Conservation (phyloP, 1,140 invertebrate genomes). For the Mamestra configurata region DNA sequence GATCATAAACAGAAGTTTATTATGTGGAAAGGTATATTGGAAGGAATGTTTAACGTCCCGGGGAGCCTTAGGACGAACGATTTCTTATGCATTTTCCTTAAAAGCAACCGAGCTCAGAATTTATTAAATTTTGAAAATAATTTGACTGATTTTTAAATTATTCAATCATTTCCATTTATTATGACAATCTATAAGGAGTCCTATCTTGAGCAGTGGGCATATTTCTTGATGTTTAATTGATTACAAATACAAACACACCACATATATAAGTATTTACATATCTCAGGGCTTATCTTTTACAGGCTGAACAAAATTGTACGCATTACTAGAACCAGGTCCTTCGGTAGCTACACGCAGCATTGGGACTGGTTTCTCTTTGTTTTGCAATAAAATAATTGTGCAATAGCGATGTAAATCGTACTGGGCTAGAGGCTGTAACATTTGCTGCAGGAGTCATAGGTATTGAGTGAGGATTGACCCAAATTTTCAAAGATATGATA, state of each 20-base stretch:
- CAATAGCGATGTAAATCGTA: slow-evolving; percentile 22
- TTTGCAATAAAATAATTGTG: slow-evolving; percentile 28
- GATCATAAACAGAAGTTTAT: slow-evolving; percentile 11
- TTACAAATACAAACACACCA: not conserved
- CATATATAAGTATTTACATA: slow-evolving; percentile 4
- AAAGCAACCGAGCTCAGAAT: not conserved
- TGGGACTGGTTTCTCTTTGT: slow-evolving; percentile 12
- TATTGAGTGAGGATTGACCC: slow-evolving; percentile 3
- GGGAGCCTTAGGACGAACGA: not conserved
- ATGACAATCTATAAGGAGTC: too few species aligned
- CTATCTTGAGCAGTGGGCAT: not conserved
- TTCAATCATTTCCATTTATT: not conserved
- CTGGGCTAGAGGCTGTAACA: not conserved
- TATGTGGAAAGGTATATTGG: slow-evolving; percentile 11
- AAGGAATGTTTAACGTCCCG: not conserved
- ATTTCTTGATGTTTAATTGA: not conserved
- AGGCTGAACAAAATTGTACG: slow-evolving; percentile 26
- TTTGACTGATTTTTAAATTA: not conserved
- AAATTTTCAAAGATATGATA: not conserved
- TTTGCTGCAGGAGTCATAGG: not conserved
- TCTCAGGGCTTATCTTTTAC: slow-evolving; percentile 17
- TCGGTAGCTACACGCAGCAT: slow-evolving; percentile 10
- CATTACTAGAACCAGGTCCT: slow-evolving; percentile 24
- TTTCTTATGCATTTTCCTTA: not conserved
- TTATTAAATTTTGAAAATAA: slow-evolving; percentile 1